Base-by-base conservation (phyloP, 2,113 vertebrate genomes). In the Fulmarus glacialis region DNA sequence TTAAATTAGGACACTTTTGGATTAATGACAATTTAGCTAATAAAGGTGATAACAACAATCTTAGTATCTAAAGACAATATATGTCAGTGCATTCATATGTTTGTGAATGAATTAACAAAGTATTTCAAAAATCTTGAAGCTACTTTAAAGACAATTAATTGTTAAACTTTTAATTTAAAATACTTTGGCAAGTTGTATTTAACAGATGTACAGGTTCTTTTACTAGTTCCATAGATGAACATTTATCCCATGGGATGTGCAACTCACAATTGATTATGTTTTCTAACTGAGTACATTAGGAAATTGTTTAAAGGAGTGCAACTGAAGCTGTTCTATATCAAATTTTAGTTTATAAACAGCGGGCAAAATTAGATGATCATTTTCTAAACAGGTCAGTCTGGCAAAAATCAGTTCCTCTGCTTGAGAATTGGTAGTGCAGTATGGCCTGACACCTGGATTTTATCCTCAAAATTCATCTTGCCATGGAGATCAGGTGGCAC, bases 131-230 rank as follows among this genome's bases (percentile, higher is more conserved):
- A 80, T 82, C 48, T 40, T 50, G 87, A 86, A 75, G 70, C 79
- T 90, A 75, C 85, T 94, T 40, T 20, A 84, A 79, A 96, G 89
- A 38, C 64, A 71, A 84, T 52, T 80, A 85, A 77, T 86, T 95
- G 96, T 93, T 96, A 73, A 88, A 40, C 90, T 77, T 95, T 75
- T 29, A 82, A 73, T 50, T 72, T 71, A 40, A 96, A 90, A 36
- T 75, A 42, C 78, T 87, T 90, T 71, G 94, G 92, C 86, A 87
- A 91, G 96, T 62, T 95, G 82, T 92, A 72, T 96, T 93, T 95
- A 95, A n/a, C 92, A 80, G 94, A 89, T 55, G 29, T 81, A 47
- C 90, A 48, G 82, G 86, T 89, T 97, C 92, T 97, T 97, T 71
- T 53, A 42, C 74, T 93, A 73, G 94, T 87, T 96, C 85, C 90